Base-by-base conservation (phyloP, 2,113 vertebrate genomes). In the Merops nubicus region DNA sequence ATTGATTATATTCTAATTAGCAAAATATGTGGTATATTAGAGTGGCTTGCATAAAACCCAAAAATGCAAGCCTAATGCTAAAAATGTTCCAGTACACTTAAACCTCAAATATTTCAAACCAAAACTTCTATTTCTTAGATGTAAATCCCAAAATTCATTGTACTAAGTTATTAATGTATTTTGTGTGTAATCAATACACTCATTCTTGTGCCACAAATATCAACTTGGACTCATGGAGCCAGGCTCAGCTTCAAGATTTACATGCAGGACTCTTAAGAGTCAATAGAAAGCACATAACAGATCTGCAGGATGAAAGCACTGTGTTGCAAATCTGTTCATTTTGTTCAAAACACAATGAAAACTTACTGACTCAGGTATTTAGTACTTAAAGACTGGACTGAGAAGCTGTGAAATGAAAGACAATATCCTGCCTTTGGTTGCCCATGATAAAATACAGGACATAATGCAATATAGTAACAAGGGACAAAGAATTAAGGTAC, bases 161-260 rank as follows among this genome's bases (percentile, higher is more conserved):
- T 88, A 90, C 84, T 89, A 73, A 2, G 68, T 96, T 85, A 96
- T 89, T 53, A 22, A 48, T 43, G 48, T 96, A 70, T 94, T 21
- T 90, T 10, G 59, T 84, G 79, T 88, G 13, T 80, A 59, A 87
- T 94, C 65, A 92, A 97, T 96, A 95, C 92, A 83, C 70, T 93
- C 90, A 96, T 91, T 95, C 94, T 83, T 96, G 77, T 96, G 93
- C 95, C 94, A 96, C 92, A 95, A 89, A 85, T 91, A 93, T 80
- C 83, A 53, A 74, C 74, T 86, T 88, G 97, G 94, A 92, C 96
- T 97, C 94, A 75, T 64, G 96, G 97, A 98, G 97, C 97, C 92
- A 97, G 98, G 97, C 97, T 98, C 97, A 96, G 97, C 96, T 97
- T 97, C 95, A 96, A 98, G 97, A 98, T 96, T 98, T 97, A 97